Base-by-base conservation (phyloP, 2,113 vertebrate species). In the Corythoichthys haematopterus region DNA sequence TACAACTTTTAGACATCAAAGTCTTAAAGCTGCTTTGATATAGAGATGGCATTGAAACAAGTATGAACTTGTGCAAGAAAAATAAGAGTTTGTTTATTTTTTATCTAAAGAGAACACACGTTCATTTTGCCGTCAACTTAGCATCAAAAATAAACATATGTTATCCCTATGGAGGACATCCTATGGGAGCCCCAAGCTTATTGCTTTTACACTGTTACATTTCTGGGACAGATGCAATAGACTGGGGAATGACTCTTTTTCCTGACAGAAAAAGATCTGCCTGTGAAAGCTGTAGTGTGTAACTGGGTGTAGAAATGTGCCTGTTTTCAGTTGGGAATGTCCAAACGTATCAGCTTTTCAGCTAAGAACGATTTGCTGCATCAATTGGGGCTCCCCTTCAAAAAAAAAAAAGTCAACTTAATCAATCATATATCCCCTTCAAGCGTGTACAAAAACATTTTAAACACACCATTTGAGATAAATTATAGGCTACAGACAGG, bases 61-160 rank as follows among this genome's bases (percentile, higher is more conserved):
- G 74, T 53, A 69, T 59, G 51, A 14, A 63, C 38, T 53, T 57
- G 50, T 72, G 47, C 52, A 51, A 65, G 46, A 79, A 53, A 33
- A 53, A 36, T 4, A 14, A 53, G 71, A 76, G 48, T 64, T 60
- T 37, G 50, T 51, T 16, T 52, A 38, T 64, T 72, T 70, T 48
- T 74, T 61, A 75, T 75, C 80, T 63, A 75, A 77, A 84, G 76
- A 72, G 59, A 75, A 53, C 59, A 68, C 2, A 10, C 69, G 67
- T 75, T 77, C 75, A 72, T 81, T 80, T 68, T 65, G 8, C 75
- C 47, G 57, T 63, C 66, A 83, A 66, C 48, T 75, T 37, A 79
- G 70, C 55, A 69, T 80, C 59, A 68, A 84, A 76, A 81, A 77
- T 79, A 79, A 88, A 83, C 90, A 89, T 87, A 88, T 89, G 88